A percentile compares a stretch with the other conserved stretches of the same genome.
Conservation (phyloP, 2,888 invertebrate species). For the Aproaerema taeniolella region DNA sequence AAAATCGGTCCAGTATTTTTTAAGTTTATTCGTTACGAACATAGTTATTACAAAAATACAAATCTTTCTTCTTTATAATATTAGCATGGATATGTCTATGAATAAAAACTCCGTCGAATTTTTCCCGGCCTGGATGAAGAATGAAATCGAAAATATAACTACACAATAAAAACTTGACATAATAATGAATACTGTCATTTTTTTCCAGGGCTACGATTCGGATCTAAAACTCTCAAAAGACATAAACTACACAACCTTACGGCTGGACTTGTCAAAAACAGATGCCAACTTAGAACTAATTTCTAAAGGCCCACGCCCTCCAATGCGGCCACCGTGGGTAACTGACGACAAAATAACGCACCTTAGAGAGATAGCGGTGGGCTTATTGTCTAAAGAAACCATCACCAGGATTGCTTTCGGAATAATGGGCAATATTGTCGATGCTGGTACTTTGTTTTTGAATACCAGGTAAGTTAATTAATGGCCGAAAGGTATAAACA, state of each 20-base stretch:
- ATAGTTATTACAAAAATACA: too few species aligned
- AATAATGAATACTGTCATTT: too few species aligned
- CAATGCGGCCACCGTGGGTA: constrained; percentile 49
- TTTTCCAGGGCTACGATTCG: constrained; percentile 48
- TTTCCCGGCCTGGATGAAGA: too few species aligned
- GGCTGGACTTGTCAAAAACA: constrained; percentile 34
- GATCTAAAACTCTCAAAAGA: constrained; percentile 40
- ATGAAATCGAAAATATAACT: too few species aligned
- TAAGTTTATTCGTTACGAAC: too few species aligned
- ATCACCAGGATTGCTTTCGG: constrained; percentile 56
- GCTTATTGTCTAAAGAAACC: constrained; percentile 46
- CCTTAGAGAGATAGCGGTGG: constrained; percentile 32
- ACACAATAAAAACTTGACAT: too few species aligned
- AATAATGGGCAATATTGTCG: constrained; percentile 49
- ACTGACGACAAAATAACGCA: constrained; percentile 42
- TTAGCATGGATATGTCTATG: too few species aligned
- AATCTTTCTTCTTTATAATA: too few species aligned
- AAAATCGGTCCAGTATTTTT: too few species aligned
- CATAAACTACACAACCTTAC: constrained; percentile 41
- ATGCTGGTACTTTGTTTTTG: constrained; percentile 59
- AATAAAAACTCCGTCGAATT: too few species aligned
- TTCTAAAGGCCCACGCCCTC: constrained; percentile 36
- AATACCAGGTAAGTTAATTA: constrained; percentile 62
- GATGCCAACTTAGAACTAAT: constrained; percentile 38
- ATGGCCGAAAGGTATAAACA: too few species aligned